A percentile compares a stretch with the other conserved stretches of the same genome.
Evolutionary conservation across 2,797 vertebrate species (phyloP).

Genomic region (Anniella stebbinsi): DNA sequence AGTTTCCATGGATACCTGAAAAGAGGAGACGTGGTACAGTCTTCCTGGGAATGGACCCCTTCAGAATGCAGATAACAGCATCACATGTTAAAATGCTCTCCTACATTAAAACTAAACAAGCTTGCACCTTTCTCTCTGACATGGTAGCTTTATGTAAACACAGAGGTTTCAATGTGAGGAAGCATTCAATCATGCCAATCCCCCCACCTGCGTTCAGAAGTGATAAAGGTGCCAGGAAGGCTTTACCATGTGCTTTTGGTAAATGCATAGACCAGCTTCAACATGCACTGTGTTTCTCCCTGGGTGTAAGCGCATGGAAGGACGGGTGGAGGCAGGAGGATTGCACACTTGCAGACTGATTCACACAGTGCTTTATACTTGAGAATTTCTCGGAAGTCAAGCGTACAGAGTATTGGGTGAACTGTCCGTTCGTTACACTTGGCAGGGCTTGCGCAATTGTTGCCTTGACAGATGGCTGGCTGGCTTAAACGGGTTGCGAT

Average conservation of each 20-base stretch:
- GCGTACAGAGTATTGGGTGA: neutral
- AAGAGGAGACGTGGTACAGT: fast-evolving
- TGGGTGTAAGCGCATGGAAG: neutral
- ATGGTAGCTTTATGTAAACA: neutral
- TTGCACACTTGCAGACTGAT: neutral
- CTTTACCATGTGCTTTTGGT: too few relatives aligned
- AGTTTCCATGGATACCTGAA: neutral
- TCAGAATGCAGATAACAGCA: neutral
- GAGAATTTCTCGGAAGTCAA: neutral
- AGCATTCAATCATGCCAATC: too few relatives aligned
- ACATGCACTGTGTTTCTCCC: neutral
- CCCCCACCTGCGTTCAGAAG: neutral
- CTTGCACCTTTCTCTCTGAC: neutral
- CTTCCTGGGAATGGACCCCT: neutral
- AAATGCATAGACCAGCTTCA: neutral
- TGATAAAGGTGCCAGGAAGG: neutral
- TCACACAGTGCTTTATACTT: neutral
- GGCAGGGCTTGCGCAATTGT: neutral
- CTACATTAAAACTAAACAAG: neutral
- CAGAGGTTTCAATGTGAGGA: neutral
- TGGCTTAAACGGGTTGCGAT: neutral
- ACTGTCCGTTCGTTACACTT: neutral
- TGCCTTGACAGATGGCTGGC: neutral
- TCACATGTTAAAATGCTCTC: too few relatives aligned
- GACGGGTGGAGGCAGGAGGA: fast-evolving